Base-by-base conservation (phyloP, 2,888 invertebrate species). In the Trichopria drosophilae region DNA sequence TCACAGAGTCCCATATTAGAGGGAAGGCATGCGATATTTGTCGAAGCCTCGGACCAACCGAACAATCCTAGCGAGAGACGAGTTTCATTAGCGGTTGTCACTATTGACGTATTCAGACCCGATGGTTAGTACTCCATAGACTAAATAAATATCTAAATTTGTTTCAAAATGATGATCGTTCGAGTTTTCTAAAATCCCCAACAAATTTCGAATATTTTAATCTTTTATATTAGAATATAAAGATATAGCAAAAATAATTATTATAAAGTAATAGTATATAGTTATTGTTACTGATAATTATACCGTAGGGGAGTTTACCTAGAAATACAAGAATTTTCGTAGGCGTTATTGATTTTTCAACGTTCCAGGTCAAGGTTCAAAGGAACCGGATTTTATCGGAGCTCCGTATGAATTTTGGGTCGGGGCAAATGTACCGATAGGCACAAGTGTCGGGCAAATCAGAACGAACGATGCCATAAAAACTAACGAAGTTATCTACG, bases 381-480 rank as follows among this genome's bases (percentile, higher is more conserved):
- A 83, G 41, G 79, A 79, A 24, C 90, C 91, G 2, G 88, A 87
- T 66, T 92, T 92, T 61, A 79, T 91, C 16, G 90, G 90, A 19
- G 85, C 90, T 1, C 91, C 92, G 0, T 93, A 91, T 64, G 90
- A 91, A 67, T 92, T 93, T 72, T 92, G 92, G 91, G 90, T 92
- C 22, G 91, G 91, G 1, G 85, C 85, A n/a, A 89, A 87, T 65
- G 90, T 90, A 4, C 86, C 86, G 1, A 81, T 92, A 54, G 92
- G 92, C 6, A 89, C 90, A 0, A 91, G 90, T 60, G 86, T 92
- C 31, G 92, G 92, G 0, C 92, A 92, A 76, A 86, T 93, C 40
- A 81, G 88, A 54, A 83, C 90, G 1, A 87, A 85, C 20, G 84
- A 89, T 45, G 84, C 84, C 3, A 82, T 85, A 62, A 83, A 81